Conservation (phyloP, 2,113 vertebrate genomes). For the human (Homo sapiens) region GRCh38 chr13:53072001-53072500, state of each 20-base stretch:
- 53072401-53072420: background rate
- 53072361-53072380: too few relatives aligned
- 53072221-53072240: background rate
- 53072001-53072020: background rate
- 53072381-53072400: background rate
- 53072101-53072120: background rate
- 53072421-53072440: too few relatives aligned
- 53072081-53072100: background rate
- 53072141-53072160: background rate
- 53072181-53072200: background rate
- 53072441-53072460: background rate
- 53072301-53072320: background rate
- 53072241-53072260: background rate
- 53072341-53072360: rapidly evolving
- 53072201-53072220: background rate
- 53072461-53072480: background rate
- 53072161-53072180: background rate
- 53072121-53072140: background rate
- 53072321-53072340: background rate
- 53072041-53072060: background rate
- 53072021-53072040: background rate
- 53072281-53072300: background rate
- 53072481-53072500: background rate
- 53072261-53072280: background rate
- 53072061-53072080: background rate